Evolutionary conservation across 2,888 invertebrate species (phyloP), one percentile per base, ranked within the genome.

Genomic region (Eupithecia abbreviata): DNA sequence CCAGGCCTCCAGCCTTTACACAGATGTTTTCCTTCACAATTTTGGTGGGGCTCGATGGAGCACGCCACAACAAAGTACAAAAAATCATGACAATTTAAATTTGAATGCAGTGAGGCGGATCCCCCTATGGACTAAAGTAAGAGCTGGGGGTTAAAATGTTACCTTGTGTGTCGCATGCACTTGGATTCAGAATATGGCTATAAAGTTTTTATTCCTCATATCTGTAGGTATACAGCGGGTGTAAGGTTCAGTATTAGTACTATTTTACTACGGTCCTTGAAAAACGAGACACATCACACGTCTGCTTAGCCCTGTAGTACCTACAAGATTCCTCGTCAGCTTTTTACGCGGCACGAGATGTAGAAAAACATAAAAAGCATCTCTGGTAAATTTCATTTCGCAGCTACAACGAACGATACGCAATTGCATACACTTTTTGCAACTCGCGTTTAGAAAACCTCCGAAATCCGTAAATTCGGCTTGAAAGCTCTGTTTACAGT

Each of bases 11-110:
- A 45, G 30, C 10, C 10, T 68, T 42, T 45, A 62, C 30, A 12
- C 42, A 58, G 10, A 51, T 74, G 68, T 77, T 77, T 77, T 72
- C n/a, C 68, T 68, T 72, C 42, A 47, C 67, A 66, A 58, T 47
- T 77, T 73, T 65, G 70, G 73, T 66, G 76, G 76, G 58, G 71
- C 58, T 41, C 71, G 42, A 71, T 77, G 71, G 74, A 74, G 77
- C 71, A 74, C 47, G 55, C 67, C 30, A 62, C 67, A 18, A 49
- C 42, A 58, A 42, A 68, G 67, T 58, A 55, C 41, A 70, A 76
- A 75, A 76, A 71, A 73, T 65, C 67, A 18, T 66, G 55, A 41
- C 49, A 67, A 68, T 74, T 77, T 67, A 62, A 74, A 77, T 74
- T 67, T 62, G 51, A 74, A 77, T 49, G 43, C 73, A 77, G 71